These are phyloP conservation scores for Sardina pilchardus DNA, from an alignment of 2,113 vertebrate genomes.

Conservation along the genomic window DNA sequence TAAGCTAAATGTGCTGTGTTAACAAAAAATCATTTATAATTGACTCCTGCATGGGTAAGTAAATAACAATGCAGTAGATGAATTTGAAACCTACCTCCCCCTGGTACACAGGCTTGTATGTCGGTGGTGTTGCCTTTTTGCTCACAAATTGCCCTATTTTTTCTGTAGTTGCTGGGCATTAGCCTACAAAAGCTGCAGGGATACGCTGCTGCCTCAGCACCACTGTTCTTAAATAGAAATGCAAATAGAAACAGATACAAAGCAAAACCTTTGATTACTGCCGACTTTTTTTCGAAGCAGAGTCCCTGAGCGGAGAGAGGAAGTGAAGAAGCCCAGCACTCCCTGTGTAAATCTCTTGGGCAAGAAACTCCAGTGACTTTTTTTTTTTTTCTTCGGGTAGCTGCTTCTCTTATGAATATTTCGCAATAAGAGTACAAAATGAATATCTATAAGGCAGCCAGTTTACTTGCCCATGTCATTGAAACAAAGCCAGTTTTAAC, in stretches of 20 bases:
- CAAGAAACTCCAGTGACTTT: constrained; percentile 13
- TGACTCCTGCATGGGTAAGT: constrained; percentile 58
- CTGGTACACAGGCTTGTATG: constrained; percentile 58
- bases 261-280: constrained; percentile 69
- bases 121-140: constrained; percentile 69
- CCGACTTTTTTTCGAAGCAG: constrained; percentile 58
- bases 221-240: constrained; percentile 67
- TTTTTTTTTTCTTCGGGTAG: constrained; percentile 4
- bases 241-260: constrained; percentile 74
- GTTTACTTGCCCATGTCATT: not conserved
- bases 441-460: constrained; percentile 11
- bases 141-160: constrained; percentile 79
- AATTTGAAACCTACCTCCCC: constrained; percentile 55
- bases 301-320: constrained; percentile 62
- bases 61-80: constrained; percentile 62
- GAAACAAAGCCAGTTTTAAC: not conserved
- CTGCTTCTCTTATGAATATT: not conserved
- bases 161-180: constrained; percentile 63
- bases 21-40: constrained; percentile 63
- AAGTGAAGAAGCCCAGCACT: not conserved
- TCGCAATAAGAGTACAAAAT: not conserved
- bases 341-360: not conserved
- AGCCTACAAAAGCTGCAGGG: constrained; percentile 60
- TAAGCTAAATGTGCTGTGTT: constrained; percentile 62
- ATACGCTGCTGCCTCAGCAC: constrained; percentile 70